Conservation (phyloP, 1,140 invertebrate genomes). For the Drosophila ambigua region DNA sequence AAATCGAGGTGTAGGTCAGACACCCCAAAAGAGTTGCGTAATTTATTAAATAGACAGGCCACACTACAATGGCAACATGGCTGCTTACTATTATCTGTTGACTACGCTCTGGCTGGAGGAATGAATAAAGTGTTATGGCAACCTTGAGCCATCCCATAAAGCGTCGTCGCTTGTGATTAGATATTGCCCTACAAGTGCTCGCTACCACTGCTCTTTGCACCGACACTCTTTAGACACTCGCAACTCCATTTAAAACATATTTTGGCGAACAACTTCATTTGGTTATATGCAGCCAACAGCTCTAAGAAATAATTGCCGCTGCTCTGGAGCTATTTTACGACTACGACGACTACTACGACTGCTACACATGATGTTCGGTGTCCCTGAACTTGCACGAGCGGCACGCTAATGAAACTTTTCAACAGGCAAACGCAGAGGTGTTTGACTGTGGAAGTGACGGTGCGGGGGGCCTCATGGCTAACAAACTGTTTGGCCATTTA, state of each 20-base stretch:
- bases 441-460: neutral
- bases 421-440: conserved; percentile 8
- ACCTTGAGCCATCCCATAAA: too few relatives aligned
- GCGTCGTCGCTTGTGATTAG: too few relatives aligned
- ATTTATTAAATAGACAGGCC: conserved; percentile 17
- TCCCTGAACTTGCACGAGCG: conserved; percentile 69
- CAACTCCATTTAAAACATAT: neutral
- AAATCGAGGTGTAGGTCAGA: conserved; percentile 25
- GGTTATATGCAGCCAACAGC: too few relatives aligned
- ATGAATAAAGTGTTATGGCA: too few relatives aligned
- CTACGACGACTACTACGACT: conserved; percentile 9
- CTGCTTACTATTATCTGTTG: conserved; percentile 13
- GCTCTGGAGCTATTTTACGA: conserved; percentile 23
- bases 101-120: neutral
- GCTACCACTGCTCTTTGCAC: too few relatives aligned
- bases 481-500: conserved; percentile 23
- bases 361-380: conserved; percentile 23
- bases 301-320: too few relatives aligned
- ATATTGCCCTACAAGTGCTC: too few relatives aligned
- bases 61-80: conserved; percentile 15
- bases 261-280: neutral
- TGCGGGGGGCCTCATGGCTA: conserved; percentile 2
- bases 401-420: conserved; percentile 40
- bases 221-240: too few relatives aligned
- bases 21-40: conserved; percentile 12